Evolutionary conservation across 2,888 invertebrate genomes (phyloP).

Genomic region (Amblyjoppa fuscipennis): DNA sequence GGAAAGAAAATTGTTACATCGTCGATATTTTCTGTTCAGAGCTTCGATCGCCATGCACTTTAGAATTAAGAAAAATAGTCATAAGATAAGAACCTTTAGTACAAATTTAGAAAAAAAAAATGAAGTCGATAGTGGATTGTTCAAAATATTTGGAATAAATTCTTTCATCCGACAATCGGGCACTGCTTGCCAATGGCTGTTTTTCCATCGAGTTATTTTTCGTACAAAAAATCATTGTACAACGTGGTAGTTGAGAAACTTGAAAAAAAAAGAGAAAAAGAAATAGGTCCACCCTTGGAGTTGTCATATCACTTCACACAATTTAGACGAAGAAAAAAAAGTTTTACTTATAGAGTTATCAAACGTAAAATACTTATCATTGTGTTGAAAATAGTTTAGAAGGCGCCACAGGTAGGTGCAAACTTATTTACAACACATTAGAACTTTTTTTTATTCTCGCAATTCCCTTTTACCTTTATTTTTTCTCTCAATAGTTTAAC

Average conservation of each 20-base stretch:
- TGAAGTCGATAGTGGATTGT: constrained; percentile 66
- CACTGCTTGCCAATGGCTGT: constrained; percentile 41
- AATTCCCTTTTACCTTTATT: constrained; percentile 70
- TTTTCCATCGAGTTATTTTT: constrained; percentile 75
- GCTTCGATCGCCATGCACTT: constrained; percentile 52
- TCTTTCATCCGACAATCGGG: constrained; percentile 55
- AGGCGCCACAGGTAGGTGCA: constrained; percentile 81
- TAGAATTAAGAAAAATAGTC: constrained; percentile 52
- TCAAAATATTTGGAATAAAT: constrained; percentile 68
- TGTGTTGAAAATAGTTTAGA: constrained; percentile 68
- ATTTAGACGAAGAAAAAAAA: constrained; percentile 36
- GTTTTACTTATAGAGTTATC: constrained; percentile 37
- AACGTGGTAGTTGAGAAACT: constrained; percentile 40
- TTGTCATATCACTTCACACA: constrained; percentile 73
- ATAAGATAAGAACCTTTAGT: constrained; percentile 58
- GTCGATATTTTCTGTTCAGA: constrained; percentile 51
- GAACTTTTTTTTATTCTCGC: constrained; percentile 69
- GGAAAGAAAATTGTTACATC: constrained; percentile 44
- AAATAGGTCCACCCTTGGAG: constrained; percentile 81
- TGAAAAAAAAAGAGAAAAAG: constrained; percentile 27
- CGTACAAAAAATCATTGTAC: constrained; percentile 83
- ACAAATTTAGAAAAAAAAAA: constrained; percentile 57
- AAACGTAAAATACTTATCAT: constrained; percentile 60
- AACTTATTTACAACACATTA: constrained; percentile 77
- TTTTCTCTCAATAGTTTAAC: constrained; percentile 71